These are phyloP conservation scores for Serinus canaria DNA, from an alignment of 2,113 vertebrate species.

Conservation along the genomic window DNA sequence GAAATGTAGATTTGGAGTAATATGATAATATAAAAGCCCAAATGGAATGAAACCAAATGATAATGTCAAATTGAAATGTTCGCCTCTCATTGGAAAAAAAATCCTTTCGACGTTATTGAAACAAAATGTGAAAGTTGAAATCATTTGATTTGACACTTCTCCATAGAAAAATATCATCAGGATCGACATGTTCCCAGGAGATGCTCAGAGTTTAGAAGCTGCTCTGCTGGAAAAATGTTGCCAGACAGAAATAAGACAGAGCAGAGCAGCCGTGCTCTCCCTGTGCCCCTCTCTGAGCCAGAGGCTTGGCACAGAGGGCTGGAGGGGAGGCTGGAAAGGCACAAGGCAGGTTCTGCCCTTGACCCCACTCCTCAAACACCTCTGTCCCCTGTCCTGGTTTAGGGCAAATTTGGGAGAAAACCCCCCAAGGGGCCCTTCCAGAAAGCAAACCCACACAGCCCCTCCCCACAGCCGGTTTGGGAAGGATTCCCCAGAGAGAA, in stretches of 20 bases:
- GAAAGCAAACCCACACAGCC: no score
- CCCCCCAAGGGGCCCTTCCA: no score
- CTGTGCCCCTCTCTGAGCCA: not conserved
- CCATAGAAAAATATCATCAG: conserved; percentile 29
- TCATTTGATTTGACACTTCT: conserved; percentile 62
- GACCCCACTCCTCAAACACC: not conserved
- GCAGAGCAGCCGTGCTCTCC: not conserved
- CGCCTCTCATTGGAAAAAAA: conserved; percentile 11
- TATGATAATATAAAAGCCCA: conserved; percentile 47
- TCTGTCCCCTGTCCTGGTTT: not conserved
- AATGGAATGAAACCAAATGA: conserved; percentile 62
- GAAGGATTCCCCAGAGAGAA: no score
- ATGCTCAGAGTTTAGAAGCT: conserved; percentile 29
- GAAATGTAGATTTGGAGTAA: conserved; percentile 47
- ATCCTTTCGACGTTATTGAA: conserved; percentile 22
- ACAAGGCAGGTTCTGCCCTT: not conserved
- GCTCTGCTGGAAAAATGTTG: conserved; percentile 36
- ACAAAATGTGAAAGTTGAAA: conserved; percentile 62
- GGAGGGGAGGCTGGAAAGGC: not conserved
- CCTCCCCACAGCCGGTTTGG: no score
- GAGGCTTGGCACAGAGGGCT: not conserved
- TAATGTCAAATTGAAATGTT: conserved; percentile 62
- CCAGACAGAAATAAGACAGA: conserved; percentile 12
- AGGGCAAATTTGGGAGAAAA: no score
- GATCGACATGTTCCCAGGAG: conserved; percentile 43